These are phyloP conservation scores for Antigone vipio DNA, from an alignment of 2,113 vertebrate species.

Conservation along the genomic window DNA sequence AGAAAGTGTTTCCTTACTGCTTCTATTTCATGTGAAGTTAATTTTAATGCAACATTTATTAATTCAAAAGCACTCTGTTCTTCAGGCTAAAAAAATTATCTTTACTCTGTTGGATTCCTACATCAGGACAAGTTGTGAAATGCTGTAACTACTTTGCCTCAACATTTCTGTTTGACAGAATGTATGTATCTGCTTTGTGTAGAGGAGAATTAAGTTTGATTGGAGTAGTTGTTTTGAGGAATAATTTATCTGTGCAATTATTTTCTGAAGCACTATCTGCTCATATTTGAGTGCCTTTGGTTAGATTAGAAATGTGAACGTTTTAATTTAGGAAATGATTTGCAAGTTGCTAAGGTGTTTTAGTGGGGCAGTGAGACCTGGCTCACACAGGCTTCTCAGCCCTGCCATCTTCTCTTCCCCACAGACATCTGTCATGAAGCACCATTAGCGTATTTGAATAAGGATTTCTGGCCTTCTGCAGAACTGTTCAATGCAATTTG, in stretches of 20 bases:
- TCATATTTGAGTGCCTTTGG: neutral
- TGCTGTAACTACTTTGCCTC: slow-evolving; percentile 1
- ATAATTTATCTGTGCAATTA: slow-evolving; percentile 38
- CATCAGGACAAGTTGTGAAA: slow-evolving; percentile 32
- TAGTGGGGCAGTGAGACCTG: neutral
- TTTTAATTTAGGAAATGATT: neutral
- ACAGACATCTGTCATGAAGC: neutral
- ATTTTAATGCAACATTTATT: slow-evolving; percentile 59
- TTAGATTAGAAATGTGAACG: neutral
- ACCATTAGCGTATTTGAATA: neutral
- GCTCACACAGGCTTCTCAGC: neutral
- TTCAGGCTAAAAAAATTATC: slow-evolving; percentile 15
- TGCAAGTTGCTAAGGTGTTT: neutral
- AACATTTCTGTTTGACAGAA: neutral
- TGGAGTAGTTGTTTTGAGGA: slow-evolving; percentile 30
- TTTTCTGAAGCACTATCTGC: neutral
- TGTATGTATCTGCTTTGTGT: slow-evolving; percentile 16
- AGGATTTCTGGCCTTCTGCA: neutral
- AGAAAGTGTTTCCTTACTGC: neutral
- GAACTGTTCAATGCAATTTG: neutral
- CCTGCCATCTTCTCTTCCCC: neutral
- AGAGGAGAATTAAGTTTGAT: slow-evolving; percentile 25
- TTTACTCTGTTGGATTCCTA: slow-evolving; percentile 44
- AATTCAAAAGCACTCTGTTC: slow-evolving; percentile 46
- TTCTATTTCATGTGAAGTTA: slow-evolving; percentile 49